Percentiles rank a stretch among this genome's conserved stretches.
Conservation (phyloP, 2,797 vertebrate species). For the Brotogeris chrysoptera region DNA sequence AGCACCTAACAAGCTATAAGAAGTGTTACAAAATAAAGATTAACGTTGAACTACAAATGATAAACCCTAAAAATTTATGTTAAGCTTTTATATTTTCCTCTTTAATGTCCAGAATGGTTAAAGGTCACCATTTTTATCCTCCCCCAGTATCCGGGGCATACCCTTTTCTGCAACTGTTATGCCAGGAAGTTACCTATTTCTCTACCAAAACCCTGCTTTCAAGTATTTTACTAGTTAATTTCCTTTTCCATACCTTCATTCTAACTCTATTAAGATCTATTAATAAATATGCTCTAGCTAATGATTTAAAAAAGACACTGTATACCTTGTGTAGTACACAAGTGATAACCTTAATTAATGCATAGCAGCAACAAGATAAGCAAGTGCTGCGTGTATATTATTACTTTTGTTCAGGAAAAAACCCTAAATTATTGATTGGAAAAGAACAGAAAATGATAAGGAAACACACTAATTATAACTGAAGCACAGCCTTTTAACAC, state of each 20-base stretch:
- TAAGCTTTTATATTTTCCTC: background rate
- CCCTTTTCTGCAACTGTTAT: background rate
- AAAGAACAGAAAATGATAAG: background rate
- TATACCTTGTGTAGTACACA: background rate
- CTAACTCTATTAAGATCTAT: background rate
- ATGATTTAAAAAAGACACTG: background rate
- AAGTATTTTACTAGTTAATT: background rate
- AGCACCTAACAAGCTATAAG: background rate
- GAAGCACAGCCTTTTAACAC: background rate
- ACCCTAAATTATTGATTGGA: background rate
- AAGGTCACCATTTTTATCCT: background rate
- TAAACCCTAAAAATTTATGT: background rate
- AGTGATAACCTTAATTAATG: background rate
- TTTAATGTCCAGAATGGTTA: background rate
- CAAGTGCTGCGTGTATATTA: background rate
- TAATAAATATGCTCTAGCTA: background rate
- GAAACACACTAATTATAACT: background rate
- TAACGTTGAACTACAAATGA: background rate
- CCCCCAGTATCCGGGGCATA: background rate
- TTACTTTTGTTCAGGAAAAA: background rate
- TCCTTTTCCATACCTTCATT: background rate
- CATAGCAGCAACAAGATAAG: background rate
- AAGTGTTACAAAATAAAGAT: background rate
- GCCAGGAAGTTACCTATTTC: background rate
- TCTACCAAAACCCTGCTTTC: background rate